phyloP scores from a whole-genome alignment of 2,888 invertebrate genomes.

The Lymantria monacha region DNA sequence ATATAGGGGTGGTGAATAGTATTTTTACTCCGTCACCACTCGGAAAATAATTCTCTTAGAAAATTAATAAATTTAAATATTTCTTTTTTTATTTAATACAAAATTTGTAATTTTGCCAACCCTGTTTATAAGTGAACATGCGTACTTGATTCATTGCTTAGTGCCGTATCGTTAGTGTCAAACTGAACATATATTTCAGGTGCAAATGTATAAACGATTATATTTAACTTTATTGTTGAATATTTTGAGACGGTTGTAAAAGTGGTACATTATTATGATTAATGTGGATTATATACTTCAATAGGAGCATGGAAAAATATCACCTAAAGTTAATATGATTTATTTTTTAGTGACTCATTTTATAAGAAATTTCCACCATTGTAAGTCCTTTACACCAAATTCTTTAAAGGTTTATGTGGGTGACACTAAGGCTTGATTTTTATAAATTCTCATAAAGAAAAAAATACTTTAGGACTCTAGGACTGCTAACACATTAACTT shows the following conservation, averaged over 20 bases:
- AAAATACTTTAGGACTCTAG: too few relatives aligned
- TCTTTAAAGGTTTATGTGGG: too few relatives aligned
- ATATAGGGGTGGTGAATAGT: too few relatives aligned
- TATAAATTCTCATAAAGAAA: too few relatives aligned
- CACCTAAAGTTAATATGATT: background rate
- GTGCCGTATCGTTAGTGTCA: conserved; percentile 58
- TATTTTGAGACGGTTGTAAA: conserved; percentile 7
- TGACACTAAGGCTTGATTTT: too few relatives aligned
- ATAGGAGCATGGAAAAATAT: background rate
- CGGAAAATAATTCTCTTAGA: too few relatives aligned
- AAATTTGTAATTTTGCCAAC: background rate
- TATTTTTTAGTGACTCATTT: too few relatives aligned
- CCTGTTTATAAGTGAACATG: conserved; percentile 18
- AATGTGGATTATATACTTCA: background rate
- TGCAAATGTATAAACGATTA: conserved; percentile 36
- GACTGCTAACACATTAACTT: too few relatives aligned
- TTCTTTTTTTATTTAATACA: background rate
- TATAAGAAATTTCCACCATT: too few relatives aligned
- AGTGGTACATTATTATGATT: background rate
- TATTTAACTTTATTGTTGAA: conserved; percentile 24
- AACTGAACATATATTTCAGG: conserved; percentile 47
- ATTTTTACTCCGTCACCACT: too few relatives aligned
- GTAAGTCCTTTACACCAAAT: too few relatives aligned
- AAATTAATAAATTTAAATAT: too few relatives aligned
- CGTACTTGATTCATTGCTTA: conserved; percentile 59